A percentile compares a stretch with the other conserved stretches of the same genome.
Evolutionary conservation across 2,113 vertebrate species (phyloP).

Genomic region (Cairina moschata): DNA sequence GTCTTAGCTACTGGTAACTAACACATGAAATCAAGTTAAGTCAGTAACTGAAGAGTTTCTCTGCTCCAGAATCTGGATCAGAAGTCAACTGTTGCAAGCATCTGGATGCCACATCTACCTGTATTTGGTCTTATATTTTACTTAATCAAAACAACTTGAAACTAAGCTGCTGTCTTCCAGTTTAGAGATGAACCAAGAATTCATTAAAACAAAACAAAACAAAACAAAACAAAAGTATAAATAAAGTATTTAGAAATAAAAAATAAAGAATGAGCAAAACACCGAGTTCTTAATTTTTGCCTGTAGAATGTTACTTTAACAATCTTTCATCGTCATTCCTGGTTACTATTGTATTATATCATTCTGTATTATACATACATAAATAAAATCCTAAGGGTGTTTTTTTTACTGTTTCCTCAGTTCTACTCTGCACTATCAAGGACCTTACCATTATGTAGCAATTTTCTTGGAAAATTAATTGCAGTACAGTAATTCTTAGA

Average conservation of each 20-base stretch:
- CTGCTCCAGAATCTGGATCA: neutral
- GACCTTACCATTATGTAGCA: neutral
- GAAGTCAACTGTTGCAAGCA: neutral
- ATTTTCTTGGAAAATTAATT: neutral
- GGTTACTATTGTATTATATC: neutral
- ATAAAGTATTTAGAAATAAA: neutral
- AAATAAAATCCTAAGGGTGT: neutral
- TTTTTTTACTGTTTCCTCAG: neutral
- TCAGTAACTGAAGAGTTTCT: neutral
- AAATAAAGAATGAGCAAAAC: neutral
- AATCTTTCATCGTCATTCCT: neutral
- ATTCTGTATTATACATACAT: neutral
- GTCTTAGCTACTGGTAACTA: neutral
- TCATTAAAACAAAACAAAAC: neutral
- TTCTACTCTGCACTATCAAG: neutral
- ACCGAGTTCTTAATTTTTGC: neutral
- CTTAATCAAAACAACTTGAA: neutral
- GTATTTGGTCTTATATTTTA: neutral
- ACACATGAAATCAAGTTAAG: neutral
- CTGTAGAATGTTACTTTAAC: neutral
- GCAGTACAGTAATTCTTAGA: neutral
- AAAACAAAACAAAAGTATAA: too few relatives aligned
- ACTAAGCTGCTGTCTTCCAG: neutral
- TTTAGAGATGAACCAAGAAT: neutral
- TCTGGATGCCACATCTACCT: neutral